Base-by-base conservation (phyloP, 2,113 vertebrate genomes). In the Bos javanicus region DNA sequence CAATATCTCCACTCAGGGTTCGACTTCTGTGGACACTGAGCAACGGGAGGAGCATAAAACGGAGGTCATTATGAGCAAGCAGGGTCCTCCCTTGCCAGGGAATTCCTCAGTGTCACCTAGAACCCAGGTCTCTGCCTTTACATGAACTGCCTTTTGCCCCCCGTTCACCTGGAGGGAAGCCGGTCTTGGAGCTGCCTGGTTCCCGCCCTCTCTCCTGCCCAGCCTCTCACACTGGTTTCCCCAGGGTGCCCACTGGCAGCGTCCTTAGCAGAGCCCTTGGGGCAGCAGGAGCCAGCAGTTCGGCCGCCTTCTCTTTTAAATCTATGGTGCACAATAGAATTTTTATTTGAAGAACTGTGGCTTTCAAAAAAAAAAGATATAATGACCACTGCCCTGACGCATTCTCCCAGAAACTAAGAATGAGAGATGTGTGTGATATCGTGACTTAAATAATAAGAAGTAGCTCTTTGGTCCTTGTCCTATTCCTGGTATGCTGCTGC, bases 1-100 rank as follows among this genome's bases (percentile, higher is more conserved):
- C 1, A 4, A 2, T 59, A 8, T 78, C 62, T 71, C 50, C 6
- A 6, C 62, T 39, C 74, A 33, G 74, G 78, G 23, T 33, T 33
- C 33, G 23, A 46, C 14, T 10, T 30, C n/a, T 28, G 15, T 25
- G 26, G 74, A 85, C 62, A 59, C 17, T 13, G 52, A 46, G 33
- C 33, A 33, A 13, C 2, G 0, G 43, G 30, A 50, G 4, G 7
- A 9, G 1, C 43, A 57, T 28, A 1, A 43, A 52, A 8, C 1
- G 0, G 76, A 43, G 59, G 9, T 85, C 46, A 28, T 23, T 10
- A 13, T 7, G 3, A 26, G 39, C 13, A 43, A 14, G n/a, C 12
- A 15, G 7, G 19, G 13, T 17, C 33, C 9, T 19, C 11, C 6
- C 8, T 14, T 26, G 39, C 3, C 30, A 21, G 59, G 71, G 59